Conservation (phyloP, 2,113 vertebrate species). For the Hemiscyllium ocellatum region DNA sequence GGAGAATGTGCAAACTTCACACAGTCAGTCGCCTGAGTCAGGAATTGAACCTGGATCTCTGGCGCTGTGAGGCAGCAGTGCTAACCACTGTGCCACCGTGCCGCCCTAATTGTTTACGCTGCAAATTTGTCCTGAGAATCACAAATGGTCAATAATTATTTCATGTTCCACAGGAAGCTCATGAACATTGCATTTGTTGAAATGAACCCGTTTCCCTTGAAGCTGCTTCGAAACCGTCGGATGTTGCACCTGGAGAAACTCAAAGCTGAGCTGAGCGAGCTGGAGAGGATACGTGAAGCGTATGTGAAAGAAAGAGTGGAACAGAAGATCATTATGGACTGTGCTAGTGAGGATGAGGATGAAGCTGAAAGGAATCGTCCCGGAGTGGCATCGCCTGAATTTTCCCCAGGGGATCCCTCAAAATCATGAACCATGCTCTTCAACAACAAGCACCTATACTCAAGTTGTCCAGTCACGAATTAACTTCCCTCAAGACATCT, state of each 20-base stretch:
- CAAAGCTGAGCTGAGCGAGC: slow-evolving; percentile 66
- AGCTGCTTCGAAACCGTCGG: slow-evolving; percentile 68
- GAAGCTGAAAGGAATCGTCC: slow-evolving; percentile 48
- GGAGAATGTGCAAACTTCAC: too few species aligned
- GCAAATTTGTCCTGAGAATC: background rate
- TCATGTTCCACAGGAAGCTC: slow-evolving; percentile 64
- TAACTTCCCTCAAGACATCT: too few species aligned
- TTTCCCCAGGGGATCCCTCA: too few species aligned
- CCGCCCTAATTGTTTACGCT: too few species aligned
- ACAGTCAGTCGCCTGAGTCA: too few species aligned
- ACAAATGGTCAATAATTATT: background rate
- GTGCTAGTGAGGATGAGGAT: slow-evolving; percentile 75
- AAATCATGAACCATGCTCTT: background rate
- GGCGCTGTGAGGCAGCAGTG: too few species aligned
- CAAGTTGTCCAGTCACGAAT: background rate
- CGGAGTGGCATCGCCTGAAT: background rate
- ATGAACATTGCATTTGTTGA: slow-evolving; percentile 76
- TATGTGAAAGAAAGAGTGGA: slow-evolving; percentile 59
- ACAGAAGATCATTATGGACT: slow-evolving; percentile 49
- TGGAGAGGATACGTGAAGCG: slow-evolving; percentile 69
- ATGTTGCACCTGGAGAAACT: slow-evolving; percentile 66
- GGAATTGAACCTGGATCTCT: too few species aligned
- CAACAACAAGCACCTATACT: background rate
- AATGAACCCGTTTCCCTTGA: slow-evolving; percentile 85
- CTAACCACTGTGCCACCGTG: too few species aligned